These are phyloP conservation scores for Synergus japonicus DNA, from an alignment of 2,888 invertebrate genomes.

Conservation along the genomic window DNA sequence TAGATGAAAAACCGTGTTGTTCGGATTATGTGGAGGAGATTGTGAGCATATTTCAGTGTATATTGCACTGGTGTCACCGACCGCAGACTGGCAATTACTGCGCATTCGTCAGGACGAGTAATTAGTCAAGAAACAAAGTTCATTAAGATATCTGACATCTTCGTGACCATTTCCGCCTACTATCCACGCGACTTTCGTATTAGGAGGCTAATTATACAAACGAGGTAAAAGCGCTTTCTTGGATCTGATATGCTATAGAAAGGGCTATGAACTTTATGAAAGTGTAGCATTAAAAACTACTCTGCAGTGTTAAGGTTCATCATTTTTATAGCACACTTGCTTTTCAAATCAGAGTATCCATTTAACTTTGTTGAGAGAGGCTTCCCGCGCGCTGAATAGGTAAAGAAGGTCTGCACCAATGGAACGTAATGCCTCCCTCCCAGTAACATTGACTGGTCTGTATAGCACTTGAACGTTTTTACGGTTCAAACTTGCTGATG, in stretches of 20 bases:
- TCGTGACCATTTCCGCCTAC: constrained; percentile 56
- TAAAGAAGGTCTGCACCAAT: neutral
- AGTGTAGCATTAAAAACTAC: neutral
- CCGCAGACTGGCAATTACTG: constrained; percentile 52
- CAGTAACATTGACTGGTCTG: neutral
- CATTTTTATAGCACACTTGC: neutral
- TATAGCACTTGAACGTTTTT: constrained; percentile 13
- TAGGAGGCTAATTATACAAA: neutral
- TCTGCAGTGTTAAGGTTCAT: neutral
- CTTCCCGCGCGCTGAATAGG: constrained; percentile 42
- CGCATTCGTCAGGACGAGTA: constrained; percentile 57
- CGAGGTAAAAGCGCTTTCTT: constrained; percentile 27
- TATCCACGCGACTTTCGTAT: constrained; percentile 56
- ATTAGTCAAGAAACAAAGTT: constrained; percentile 63
- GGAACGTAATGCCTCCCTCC: neutral
- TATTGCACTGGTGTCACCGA: constrained; percentile 53
- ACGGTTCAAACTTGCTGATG: constrained; percentile 17
- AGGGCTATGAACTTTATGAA: neutral
- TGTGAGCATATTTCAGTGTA: neutral
- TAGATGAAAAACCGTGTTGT: neutral
- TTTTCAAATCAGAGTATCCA: neutral
- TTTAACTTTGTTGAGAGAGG: neutral
- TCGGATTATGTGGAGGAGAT: neutral
- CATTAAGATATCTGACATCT: constrained; percentile 63
- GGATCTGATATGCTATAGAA: neutral